Conservation (phyloP, 2,888 invertebrate species). For the Synergus umbraculus region DNA sequence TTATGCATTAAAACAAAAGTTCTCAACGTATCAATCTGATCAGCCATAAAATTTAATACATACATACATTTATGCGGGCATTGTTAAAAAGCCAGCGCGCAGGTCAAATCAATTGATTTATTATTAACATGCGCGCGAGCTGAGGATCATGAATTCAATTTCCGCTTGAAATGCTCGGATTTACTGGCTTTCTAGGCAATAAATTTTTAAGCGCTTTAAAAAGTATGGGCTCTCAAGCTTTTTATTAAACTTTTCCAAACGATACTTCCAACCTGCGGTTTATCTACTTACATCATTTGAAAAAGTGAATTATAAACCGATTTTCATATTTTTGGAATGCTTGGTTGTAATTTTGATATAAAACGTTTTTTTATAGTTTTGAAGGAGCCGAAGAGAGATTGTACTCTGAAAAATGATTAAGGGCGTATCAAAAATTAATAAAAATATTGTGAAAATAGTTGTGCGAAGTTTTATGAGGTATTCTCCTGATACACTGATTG, state of each 20-base stretch:
- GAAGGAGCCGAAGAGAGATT: no score
- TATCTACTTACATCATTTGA: slow-evolving; percentile 1
- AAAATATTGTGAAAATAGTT: no score
- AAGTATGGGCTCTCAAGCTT: slow-evolving; percentile 32
- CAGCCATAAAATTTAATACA: slow-evolving; percentile 41
- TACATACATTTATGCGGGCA: slow-evolving; percentile 45
- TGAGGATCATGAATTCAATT: slow-evolving; percentile 41
- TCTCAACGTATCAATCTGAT: slow-evolving; percentile 46
- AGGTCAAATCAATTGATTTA: slow-evolving; percentile 56
- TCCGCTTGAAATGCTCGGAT: slow-evolving; percentile 39
- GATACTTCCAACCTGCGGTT: slow-evolving; percentile 13
- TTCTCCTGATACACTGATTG: no score
- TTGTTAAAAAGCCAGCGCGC: slow-evolving; percentile 43
- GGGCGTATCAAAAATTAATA: no score
- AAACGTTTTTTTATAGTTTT: no score
- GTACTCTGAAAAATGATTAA: no score
- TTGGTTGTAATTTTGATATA: no score
- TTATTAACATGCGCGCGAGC: slow-evolving; percentile 53
- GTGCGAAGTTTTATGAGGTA: no score
- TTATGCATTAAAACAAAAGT: slow-evolving; percentile 24
- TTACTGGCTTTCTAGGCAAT: slow-evolving; percentile 28
- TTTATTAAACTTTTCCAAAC: slow-evolving; percentile 25
- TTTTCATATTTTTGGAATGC: no score
- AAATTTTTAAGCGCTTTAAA: slow-evolving; percentile 35
- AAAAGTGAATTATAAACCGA: background rate